Evolutionary conservation across 1,140 invertebrate genomes (phyloP).

Genomic region (Asobara japonica): DNA sequence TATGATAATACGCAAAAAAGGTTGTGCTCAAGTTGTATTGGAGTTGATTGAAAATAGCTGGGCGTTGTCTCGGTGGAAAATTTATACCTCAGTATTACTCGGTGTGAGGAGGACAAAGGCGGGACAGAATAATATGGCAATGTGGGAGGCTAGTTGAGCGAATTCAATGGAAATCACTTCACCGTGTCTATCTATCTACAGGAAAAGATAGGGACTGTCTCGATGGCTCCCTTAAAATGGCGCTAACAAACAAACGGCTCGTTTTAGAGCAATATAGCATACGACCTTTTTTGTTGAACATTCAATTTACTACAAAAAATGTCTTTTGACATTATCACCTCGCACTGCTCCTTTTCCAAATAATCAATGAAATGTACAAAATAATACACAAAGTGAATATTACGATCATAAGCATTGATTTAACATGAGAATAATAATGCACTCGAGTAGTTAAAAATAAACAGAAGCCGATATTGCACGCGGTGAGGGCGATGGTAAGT

Average conservation of each 20-base stretch:
- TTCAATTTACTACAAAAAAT: no score
- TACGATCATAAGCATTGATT: constrained; percentile 16
- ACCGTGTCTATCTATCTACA: not conserved
- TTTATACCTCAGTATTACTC: not conserved
- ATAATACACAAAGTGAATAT: not conserved
- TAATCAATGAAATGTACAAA: not conserved
- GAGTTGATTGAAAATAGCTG: constrained; percentile 7
- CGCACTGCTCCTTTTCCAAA: not conserved
- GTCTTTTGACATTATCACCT: no score
- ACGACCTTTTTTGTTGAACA: no score
- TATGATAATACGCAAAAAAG: not conserved
- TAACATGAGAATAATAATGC: constrained; percentile 2
- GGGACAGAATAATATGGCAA: not conserved
- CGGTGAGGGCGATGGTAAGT: constrained; percentile 21
- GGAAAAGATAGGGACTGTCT: not conserved
- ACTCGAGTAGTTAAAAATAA: not conserved
- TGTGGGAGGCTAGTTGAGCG: not conserved
- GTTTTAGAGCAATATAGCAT: no score
- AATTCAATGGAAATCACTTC: constrained; percentile 5
- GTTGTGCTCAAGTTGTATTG: not conserved
- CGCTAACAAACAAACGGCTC: no score
- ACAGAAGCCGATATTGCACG: constrained; percentile 30
- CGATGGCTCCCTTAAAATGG: not conserved
- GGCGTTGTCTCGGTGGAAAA: not conserved
- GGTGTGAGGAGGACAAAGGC: not conserved